Base-by-base conservation (phyloP, 1,140 invertebrate genomes). In the Heliothis subflexa region DNA sequence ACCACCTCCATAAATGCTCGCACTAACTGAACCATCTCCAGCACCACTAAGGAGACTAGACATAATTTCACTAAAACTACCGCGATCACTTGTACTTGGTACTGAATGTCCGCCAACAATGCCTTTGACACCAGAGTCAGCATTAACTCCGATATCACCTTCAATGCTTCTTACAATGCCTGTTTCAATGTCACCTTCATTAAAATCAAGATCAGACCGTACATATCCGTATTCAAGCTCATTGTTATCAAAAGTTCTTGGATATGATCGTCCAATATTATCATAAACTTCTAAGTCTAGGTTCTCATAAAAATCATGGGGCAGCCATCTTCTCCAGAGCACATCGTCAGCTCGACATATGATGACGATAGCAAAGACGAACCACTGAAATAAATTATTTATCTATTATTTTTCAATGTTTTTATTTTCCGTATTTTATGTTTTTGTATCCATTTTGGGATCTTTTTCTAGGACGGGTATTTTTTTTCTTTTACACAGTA, bases 291-390 rank as follows among this genome's bases (percentile, higher is more conserved):
- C 52, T 54, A 9, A 59, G 21, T 10, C 12, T 25, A 25, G 55
- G 18, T 25, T 9, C 1, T 40, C 25, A 40, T 33, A 40, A 40
- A 40, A 9, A 40, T 40, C 5, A 40, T 40, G 5, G 33, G 28
- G 14, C n/a, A 62, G 57, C 28, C 11, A 1, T 61, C 16, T 66
- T 2, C 16, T 47, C 10, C 7, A 12, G 16, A 45, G 14, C 45
- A 49, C 62, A 18, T 66, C 45, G 21, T 49, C 16, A 49, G 62
- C 62, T 66, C 62, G 62, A 66, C 62, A 66, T 49, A 45, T 49
- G 62, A 50, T 21, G 64, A 68, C 12, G 11, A 68, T 21, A 49
- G 64, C 47, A 13, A 50, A 68, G n/a, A 68, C 11, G 64, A 68
- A 68, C 18, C 49, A 68, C 64, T 68, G 64, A 68, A 68, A 68